A percentile compares a stretch with the other conserved stretches of the same genome.
Conservation (phyloP, 2,113 vertebrate species). For the Australoheros scitulus region DNA sequence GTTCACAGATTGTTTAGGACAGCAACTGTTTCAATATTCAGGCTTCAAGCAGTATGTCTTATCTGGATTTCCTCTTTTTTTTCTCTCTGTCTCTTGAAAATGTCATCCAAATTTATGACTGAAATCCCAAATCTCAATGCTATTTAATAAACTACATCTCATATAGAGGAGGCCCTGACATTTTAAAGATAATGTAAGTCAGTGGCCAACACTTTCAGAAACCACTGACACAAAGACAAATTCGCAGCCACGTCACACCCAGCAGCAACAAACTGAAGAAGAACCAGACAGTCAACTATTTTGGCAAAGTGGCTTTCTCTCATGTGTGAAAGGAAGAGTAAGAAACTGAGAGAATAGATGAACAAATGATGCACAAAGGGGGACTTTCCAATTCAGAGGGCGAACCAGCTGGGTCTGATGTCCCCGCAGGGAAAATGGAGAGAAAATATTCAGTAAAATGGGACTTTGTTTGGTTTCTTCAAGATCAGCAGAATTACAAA, state of each 20-base stretch:
- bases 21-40: neutral
- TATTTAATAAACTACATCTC: neutral
- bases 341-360: slow-evolving; percentile 51
- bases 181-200: neutral
- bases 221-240: neutral
- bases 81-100: neutral
- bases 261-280: slow-evolving; percentile 13
- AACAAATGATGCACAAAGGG: slow-evolving; percentile 35
- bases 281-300: slow-evolving; percentile 24
- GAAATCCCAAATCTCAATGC: neutral
- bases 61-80: neutral
- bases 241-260: slow-evolving; percentile 35
- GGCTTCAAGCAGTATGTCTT: neutral
- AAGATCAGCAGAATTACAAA: neutral
- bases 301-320: slow-evolving; percentile 10
- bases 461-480: neutral
- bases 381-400: slow-evolving; percentile 60
- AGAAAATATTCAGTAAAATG: slow-evolving; percentile 24
- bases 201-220: slow-evolving; percentile 5
- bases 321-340: slow-evolving; percentile 19
- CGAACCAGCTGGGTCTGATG: slow-evolving; percentile 62
- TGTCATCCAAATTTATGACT: neutral
- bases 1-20: neutral
- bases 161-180: neutral
- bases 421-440: slow-evolving; percentile 1